phyloP scores from a whole-genome alignment of 2,797 vertebrate genomes.

The Falco naumanni region DNA sequence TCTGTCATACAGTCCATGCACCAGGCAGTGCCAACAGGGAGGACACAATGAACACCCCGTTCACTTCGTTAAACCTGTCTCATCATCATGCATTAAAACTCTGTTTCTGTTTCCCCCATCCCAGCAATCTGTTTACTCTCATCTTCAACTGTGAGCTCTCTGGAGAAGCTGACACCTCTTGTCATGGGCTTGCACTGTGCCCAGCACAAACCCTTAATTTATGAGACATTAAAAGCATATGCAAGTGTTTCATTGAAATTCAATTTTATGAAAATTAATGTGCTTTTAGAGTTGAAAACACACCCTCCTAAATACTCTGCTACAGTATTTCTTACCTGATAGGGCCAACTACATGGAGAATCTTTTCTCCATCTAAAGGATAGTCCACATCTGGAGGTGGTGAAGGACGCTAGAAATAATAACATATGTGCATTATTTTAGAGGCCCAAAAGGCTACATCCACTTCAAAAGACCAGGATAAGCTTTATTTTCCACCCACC shows the following conservation, averaged over 20 bases:
- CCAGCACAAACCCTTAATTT: neutral
- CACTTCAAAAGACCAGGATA: neutral
- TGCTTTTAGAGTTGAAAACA: neutral
- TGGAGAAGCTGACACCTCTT: neutral
- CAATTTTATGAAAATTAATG: accelerated
- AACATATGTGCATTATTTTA: accelerated
- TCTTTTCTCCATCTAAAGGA: constrained; percentile 95
- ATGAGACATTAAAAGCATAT: neutral
- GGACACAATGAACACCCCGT: accelerated
- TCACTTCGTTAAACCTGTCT: neutral
- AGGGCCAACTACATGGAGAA: constrained; percentile 91
- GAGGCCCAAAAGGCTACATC: neutral
- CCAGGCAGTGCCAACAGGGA: neutral
- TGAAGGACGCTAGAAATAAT: constrained; percentile 83
- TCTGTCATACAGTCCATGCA: neutral
- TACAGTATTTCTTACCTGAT: constrained; percentile 85
- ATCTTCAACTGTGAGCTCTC: neutral
- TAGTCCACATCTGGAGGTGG: constrained; percentile 95
- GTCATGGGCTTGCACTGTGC: neutral
- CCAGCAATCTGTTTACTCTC: neutral
- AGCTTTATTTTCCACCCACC: constrained; percentile 75
- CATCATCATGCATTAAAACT: too few species aligned
- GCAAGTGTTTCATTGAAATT: neutral
- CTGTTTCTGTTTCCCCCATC: neutral
- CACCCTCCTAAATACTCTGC: neutral